Conservation (phyloP, 1,140 invertebrate genomes). For the Alviniconcha marisindica region DNA sequence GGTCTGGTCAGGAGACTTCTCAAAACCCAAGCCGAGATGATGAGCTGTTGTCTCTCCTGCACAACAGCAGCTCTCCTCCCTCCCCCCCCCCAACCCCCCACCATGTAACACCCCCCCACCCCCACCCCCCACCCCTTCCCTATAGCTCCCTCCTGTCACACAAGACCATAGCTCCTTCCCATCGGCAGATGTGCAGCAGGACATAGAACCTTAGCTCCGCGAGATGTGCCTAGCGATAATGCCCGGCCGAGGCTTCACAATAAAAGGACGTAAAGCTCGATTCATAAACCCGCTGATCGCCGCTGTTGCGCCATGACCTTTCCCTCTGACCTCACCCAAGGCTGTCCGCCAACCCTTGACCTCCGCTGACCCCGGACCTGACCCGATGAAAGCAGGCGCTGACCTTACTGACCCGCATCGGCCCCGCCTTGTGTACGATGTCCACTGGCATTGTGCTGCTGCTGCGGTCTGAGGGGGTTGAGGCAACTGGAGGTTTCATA, state of each 20-base stretch:
- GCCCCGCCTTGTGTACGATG: too few species aligned
- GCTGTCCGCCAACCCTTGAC: constrained; percentile 30
- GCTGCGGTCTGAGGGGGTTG: too few species aligned
- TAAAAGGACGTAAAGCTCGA: constrained; percentile 7
- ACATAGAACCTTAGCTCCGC: not conserved
- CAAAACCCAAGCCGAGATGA: too few species aligned
- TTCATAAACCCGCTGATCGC: constrained; percentile 21
- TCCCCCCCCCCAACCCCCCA: not conserved
- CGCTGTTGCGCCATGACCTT: constrained; percentile 32
- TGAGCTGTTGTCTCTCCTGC: too few species aligned
- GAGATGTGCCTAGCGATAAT: not conserved
- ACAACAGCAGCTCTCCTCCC: too few species aligned
- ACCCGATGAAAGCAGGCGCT: constrained; percentile 1
- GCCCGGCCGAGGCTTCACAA: not conserved
- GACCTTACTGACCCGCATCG: not conserved
- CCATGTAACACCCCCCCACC: not conserved
- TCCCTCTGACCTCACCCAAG: constrained; percentile 9
- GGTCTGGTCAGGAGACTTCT: too few species aligned
- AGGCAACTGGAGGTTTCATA: not conserved
- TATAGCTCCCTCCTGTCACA: too few species aligned
- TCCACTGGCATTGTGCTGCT: too few species aligned
- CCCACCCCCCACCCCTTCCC: too few species aligned
- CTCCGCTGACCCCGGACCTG: constrained; percentile 26
- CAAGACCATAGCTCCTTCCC: too few species aligned
- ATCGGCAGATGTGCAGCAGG: constrained; percentile 1